These are phyloP conservation scores for Halocynthia aurantium DNA, from an alignment of 23 tunicate genomes.

Conservation along the genomic window DNA sequence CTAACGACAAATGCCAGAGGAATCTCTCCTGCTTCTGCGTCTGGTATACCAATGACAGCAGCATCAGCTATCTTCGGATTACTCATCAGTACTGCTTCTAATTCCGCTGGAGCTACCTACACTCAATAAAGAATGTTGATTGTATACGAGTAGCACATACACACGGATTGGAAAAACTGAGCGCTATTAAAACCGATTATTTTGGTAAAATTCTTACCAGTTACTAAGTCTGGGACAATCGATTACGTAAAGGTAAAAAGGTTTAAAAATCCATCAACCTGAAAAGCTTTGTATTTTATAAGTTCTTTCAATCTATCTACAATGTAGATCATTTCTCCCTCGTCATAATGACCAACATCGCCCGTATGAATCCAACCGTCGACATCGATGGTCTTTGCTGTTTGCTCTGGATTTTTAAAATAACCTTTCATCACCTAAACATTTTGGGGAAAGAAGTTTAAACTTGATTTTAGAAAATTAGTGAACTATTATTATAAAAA, in stretches of 20 bases:
- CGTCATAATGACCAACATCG: conserved; percentile 84
- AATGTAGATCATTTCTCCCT: conserved; percentile 45
- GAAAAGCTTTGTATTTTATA: conserved; percentile 79
- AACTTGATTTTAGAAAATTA: too few species aligned
- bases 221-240: too few species aligned
- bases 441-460: too few species aligned
- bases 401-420: conserved; percentile 42
- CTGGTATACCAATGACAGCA: conserved; percentile 15
- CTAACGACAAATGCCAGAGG: conserved; percentile 15
- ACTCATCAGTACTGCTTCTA: neutral
- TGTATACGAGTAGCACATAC: too few species aligned
- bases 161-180: too few species aligned
- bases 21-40: conserved; percentile 8
- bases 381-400: conserved; percentile 20
- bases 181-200: too few species aligned
- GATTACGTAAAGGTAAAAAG: too few species aligned
- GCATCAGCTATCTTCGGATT: conserved; percentile 13
- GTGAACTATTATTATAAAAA: neutral
- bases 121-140: too few species aligned
- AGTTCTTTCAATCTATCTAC: conserved; percentile 78
- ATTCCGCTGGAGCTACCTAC: conserved; percentile 20
- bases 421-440: conserved; percentile 64
- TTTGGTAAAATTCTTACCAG: too few species aligned
- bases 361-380: conserved; percentile 97
- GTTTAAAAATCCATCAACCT: conserved; percentile 14